Base-by-base conservation (phyloP, 2,888 invertebrate genomes). In the Hirtodrosophila trivittata region DNA sequence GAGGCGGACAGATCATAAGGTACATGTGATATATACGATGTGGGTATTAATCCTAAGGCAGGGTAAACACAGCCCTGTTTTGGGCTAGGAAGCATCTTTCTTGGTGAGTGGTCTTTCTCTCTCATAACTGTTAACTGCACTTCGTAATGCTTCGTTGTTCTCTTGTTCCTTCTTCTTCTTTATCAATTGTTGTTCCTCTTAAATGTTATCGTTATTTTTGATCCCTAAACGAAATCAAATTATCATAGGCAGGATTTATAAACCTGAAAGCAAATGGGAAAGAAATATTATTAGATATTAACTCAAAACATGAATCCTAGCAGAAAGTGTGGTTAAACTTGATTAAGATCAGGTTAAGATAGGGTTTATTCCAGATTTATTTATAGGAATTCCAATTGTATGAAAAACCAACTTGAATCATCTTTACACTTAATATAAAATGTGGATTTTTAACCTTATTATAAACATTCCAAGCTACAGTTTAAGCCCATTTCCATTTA, bases 81-180 rank as follows among this genome's bases (percentile, higher is more conserved):
- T 57, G 95, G 95, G 87, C 94, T 94, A 92, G 88, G 92, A 90
- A 94, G 92, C 94, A 96, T 96, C 93, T 96, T 96, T 92, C 96
- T 94, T 91, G 96, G 97, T 90, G 96, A 95, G 91, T 96, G 95
- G 93, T 97, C 96, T 92, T 97, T 97, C 93, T 97, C 97, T 93
- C 97, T 94, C 95, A 95, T 95, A 91, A 93, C 95, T 93, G 78
- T 73, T 63, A 49, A 62, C 75, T 68, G 57, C 42, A 49, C 54
- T 33, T 16, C 38, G 10, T 51, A 33, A 43, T 52, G 30, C 39
- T 39, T 50, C 33, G 43, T 38, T 49, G 18, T n/a, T 52, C 16
- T 50, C 42, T 39, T 14, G 1, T 18, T 41, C 14, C 10, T 51
- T 45, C 16, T 25, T 42, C 1, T 35, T 32, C 13, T 32, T 13